Base-by-base conservation (phyloP, 2,797 vertebrate species). In the Sebastes minor region DNA sequence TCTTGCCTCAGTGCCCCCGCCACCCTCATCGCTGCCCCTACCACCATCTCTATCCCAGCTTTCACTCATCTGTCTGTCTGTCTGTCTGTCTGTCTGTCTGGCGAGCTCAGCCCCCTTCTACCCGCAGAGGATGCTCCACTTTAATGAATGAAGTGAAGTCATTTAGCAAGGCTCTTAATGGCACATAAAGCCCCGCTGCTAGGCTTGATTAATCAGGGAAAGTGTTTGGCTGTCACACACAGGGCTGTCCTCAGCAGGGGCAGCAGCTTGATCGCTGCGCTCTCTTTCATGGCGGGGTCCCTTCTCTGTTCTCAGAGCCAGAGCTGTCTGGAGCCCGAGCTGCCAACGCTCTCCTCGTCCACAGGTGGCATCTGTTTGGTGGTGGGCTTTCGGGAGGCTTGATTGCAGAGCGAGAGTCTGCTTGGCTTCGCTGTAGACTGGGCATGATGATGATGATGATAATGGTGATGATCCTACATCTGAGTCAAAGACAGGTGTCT, bases 91-190 rank as follows among this genome's bases (percentile, higher is more conserved):
- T 79, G 80, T 85, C 74, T 78, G 65, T 85, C 84, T 38, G 85
- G 63, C 67, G 4, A 83, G 80, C 81, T 11, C 28, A 27, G 87
- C 60, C 78, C 78, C 4, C 28, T 72, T 90, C 78, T 55, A 81
- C 81, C 83, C 77, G 38, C 84, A 70, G 85, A 93, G 86, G 91
- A 93, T 90, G 84, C 87, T 91, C 88, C 88, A 86, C 91, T 91
- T 90, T 93, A 94, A 94, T 94, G 91, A 95, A 93, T 94, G 89
- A 92, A 94, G 91, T 91, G 81, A 87, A 93, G 92, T 94, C 90
- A 92, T 95, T 94, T 92, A 92, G 90, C 69, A 49, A 59, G 89
- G 81, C 88, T 91, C 87, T 91, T 94, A 94, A 93, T 93, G 90
- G 90, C 88, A 89, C 90, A 91, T 92, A 94, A 94, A 94, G 86